Conservation (phyloP, 92 coral and sea anemone species). For the Parazoanthus darwini region DNA sequence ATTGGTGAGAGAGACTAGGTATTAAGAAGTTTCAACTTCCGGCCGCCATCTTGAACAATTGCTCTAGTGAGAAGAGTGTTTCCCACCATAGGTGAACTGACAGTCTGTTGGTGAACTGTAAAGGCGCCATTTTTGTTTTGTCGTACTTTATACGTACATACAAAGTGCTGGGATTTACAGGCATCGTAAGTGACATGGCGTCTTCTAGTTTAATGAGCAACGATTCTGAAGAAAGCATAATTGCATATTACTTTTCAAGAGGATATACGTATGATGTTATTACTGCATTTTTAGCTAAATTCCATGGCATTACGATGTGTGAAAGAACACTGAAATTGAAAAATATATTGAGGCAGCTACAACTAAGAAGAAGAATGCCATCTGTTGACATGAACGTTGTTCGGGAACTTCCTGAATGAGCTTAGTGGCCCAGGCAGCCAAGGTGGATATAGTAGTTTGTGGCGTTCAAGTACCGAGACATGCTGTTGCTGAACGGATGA, state of each 20-base stretch:
- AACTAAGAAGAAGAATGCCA: constrained; percentile 57
- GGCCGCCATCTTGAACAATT: no score
- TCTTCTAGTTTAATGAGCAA: neutral
- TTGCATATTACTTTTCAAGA: constrained; percentile 42
- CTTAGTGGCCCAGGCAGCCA: constrained; percentile 56
- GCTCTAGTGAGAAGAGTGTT: no score
- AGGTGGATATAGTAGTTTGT: constrained; percentile 56
- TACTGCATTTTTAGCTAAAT: constrained; percentile 42
- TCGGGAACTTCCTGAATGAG: constrained; percentile 50
- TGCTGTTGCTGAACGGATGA: constrained; percentile 52
- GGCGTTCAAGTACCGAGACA: constrained; percentile 67
- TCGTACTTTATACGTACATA: constrained; percentile 4
- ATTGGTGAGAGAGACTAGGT: no score
- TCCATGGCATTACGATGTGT: constrained; percentile 52
- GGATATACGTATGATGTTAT: constrained; percentile 50
- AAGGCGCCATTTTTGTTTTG: constrained; percentile 9
- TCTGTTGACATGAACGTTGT: constrained; percentile 51
- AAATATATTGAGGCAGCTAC: constrained; percentile 49
- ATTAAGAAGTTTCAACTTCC: no score
- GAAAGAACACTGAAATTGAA: constrained; percentile 42
- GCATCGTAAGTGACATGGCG: neutral
- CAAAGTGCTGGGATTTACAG: constrained; percentile 17
- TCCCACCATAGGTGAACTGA: neutral
- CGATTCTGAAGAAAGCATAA: constrained; percentile 30
- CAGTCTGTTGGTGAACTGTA: neutral